A percentile compares a stretch with the other conserved stretches of the same genome.
phyloP scores from a whole-genome alignment of 2,113 vertebrate genomes.

The Thamnophis sirtalis region DNA sequence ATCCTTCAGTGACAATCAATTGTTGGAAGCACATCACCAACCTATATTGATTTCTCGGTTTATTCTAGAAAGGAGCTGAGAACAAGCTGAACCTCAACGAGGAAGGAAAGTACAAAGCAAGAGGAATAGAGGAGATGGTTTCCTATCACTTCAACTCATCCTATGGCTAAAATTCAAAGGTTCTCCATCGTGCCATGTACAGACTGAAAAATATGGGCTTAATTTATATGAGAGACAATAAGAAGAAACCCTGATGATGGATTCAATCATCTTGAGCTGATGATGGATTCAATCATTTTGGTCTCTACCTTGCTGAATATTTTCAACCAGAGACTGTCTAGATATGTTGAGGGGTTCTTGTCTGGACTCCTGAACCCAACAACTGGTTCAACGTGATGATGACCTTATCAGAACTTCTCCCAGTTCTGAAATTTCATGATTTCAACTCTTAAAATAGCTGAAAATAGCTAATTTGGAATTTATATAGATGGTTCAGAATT shows the following conservation, averaged over 20 bases:
- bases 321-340: background rate
- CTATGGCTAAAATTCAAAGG: background rate
- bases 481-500: background rate
- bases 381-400: background rate
- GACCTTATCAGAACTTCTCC: background rate
- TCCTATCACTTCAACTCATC: background rate
- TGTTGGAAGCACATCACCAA: background rate
- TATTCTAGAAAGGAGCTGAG: constrained; percentile 4
- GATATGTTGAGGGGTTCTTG: background rate
- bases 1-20: constrained; percentile 5
- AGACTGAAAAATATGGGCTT: background rate
- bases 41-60: constrained; percentile 13
- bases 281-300: background rate
- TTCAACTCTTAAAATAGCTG: background rate
- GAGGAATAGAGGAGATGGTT: background rate
- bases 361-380: background rate
- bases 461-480: background rate
- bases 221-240: background rate
- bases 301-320: background rate
- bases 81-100: background rate
- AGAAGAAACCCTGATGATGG: background rate
- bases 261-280: background rate
- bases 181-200: background rate
- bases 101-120: background rate
- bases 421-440: background rate